Base-by-base conservation (phyloP, 2,797 vertebrate genomes). In the Poecilia picta region DNA sequence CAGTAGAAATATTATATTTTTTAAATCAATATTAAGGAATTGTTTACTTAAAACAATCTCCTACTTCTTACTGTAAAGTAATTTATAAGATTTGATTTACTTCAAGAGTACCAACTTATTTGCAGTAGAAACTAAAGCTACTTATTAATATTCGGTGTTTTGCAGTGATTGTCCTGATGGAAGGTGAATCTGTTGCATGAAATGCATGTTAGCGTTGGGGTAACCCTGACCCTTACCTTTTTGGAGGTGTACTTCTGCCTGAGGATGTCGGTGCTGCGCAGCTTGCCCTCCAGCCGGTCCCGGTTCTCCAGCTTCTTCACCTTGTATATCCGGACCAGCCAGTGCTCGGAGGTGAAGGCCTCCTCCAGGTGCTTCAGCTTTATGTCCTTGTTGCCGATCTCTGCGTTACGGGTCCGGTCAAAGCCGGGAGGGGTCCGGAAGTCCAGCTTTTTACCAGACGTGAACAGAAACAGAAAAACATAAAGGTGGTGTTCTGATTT, bases 331-430 rank as follows among this genome's bases (percentile, higher is more conserved):
- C 98, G 95, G 90, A 99, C 98, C 87, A 99, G 95, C 98, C 98
- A 99, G 92, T 99, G 98, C 94, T 99, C 98, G 3, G 98, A 99
- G 31, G 98, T 99, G 92, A 99, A 99, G 46, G 98, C 98, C 86
- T 99, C 98, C 92, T 99, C 98, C 93, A 99, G 94, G 87, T 99
- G 98, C 91, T 97, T 97, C 91, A 99, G 97, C 88, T 97, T 97
- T 90, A 99, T 99, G 95, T 99, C 98, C 90, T 99, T 99, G 96
- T 99, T 99, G 86, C 98, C 98, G 75, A 99, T 99, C 94, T 99
- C 97, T 0, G 98, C 98, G 36, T 99, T 99, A 55, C 98, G 97
- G 0, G 98, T 99, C 72, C 98, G 96, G 92, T 99, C 98, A 0
- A 99, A 99, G 76, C 98, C 98, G 0, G 98, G 98, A 0, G 98